Evolutionary conservation across 2,888 invertebrate genomes (phyloP), one percentile per base, ranked within the genome.

Genomic region (Lottia gigantea): DNA sequence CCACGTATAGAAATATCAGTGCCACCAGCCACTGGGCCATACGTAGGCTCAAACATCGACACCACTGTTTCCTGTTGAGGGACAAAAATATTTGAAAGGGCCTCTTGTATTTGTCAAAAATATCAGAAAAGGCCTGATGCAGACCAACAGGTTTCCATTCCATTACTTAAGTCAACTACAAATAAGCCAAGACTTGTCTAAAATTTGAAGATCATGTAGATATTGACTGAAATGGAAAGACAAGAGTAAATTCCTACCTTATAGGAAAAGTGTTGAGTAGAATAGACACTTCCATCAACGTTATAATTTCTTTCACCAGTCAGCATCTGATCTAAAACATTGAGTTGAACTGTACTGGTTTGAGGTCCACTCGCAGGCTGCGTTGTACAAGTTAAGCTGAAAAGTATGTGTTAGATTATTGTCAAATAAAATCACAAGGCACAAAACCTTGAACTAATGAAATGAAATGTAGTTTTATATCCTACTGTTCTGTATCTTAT

Each of bases 11-110:
- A 84, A 15, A 89, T 66, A n/a, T 75, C 80, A 19, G 89, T 89
- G 14, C 88, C 89, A 6, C 89, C 89, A 40, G 87, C 84, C n/a
- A 77, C 68, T 0, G 89, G 89, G 4, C 89, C 89, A 66, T 70
- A 76, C 0, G 66, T 72, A 3, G 87, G 87, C 62, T 66, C 66
- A 15, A 84, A 74, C 11, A 74, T 75, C 15, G 62, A 40, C 8
- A 78, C 62, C n/a, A 46, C n/a, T n/a, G 74, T 72, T 31, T 65
- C 31, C 78, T 78, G 70, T 14, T n/a, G 26, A 64, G 14, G 61
- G 66, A 61, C 6, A 15, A 61, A 31, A 23, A n/a, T 19, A 15
- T 23, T 49, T 12, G 2, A 7, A n/a, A 67, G 19, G 61, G 6
- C 11, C 64, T 16, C 6, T 26, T 16, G n/a, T 31, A 64, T 64